phyloP scores from a whole-genome alignment of 2,113 vertebrate species.

The Chaetodon trifascialis region DNA sequence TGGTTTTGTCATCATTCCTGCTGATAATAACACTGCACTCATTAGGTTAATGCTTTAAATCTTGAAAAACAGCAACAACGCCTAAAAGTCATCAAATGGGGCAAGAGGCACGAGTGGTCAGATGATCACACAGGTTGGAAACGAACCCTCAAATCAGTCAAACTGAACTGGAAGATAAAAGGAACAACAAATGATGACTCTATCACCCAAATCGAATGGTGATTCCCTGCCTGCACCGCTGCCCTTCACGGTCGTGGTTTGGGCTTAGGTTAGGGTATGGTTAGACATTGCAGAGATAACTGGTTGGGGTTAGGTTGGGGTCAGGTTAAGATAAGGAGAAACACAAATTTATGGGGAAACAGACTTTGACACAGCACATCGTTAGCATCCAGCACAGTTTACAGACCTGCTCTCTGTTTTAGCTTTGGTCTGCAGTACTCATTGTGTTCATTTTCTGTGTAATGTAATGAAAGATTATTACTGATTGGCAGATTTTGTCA shows the following conservation, averaged over 20 bases:
- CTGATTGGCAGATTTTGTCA: neutral
- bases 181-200: neutral
- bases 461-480: neutral
- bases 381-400: neutral
- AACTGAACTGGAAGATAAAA: neutral
- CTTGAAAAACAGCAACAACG: neutral
- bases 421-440: neutral
- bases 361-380: conserved; percentile 8
- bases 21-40: no score
- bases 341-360: conserved; percentile 8
- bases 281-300: conserved; percentile 3
- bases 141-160: neutral
- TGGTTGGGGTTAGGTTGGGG: neutral
- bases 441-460: neutral
- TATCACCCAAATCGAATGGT: no score
- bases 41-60: neutral
- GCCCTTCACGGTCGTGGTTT: neutral
- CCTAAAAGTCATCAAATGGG: neutral
- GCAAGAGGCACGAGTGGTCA: neutral
- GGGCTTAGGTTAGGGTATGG: neutral
- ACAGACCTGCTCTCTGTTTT: neutral
- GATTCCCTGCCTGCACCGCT: neutral
- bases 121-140: neutral
- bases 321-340: conserved; percentile 17
- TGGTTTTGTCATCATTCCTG: no score